phyloP scores from a whole-genome alignment of 1,140 invertebrate genomes.

The Hyphantria cunea region DNA sequence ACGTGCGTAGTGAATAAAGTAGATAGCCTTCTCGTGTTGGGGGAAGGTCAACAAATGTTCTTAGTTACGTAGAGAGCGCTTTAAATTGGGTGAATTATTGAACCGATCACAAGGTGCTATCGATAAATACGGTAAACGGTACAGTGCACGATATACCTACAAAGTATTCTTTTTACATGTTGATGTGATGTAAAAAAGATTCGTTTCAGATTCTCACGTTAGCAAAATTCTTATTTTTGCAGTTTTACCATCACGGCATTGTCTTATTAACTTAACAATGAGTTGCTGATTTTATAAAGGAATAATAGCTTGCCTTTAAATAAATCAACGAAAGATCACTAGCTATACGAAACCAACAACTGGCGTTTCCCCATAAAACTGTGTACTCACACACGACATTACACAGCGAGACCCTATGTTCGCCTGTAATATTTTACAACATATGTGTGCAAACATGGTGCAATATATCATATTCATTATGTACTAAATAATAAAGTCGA shows the following conservation, averaged over 20 bases:
- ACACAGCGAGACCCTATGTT: conserved; percentile 54
- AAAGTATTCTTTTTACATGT: no score
- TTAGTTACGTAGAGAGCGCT: conserved; percentile 17
- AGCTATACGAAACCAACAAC: conserved; percentile 35
- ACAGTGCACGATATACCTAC: no score
- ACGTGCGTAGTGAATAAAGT: conserved; percentile 46
- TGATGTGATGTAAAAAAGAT: no score
- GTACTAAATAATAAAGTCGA: conserved; percentile 36
- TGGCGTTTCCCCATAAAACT: conserved; percentile 49
- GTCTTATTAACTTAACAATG: not conserved
- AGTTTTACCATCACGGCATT: not conserved
- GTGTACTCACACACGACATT: conserved; percentile 52
- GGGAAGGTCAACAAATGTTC: conserved; percentile 35
- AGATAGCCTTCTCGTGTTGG: conserved; percentile 42
- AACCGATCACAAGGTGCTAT: not conserved
- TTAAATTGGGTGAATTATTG: conserved; percentile 5
- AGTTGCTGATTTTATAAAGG: no score
- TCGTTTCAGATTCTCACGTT: not conserved
- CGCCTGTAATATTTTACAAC: conserved; percentile 56
- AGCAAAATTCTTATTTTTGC: no score
- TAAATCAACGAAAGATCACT: conserved; percentile 22
- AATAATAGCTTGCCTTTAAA: conserved; percentile 18
- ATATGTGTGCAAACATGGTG: conserved; percentile 38
- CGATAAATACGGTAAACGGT: no score
- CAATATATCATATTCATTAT: conserved; percentile 35